Evolutionary conservation across 92 coral and sea anemone genomes (phyloP).

Genomic region (Epizoanthus fatuus): DNA sequence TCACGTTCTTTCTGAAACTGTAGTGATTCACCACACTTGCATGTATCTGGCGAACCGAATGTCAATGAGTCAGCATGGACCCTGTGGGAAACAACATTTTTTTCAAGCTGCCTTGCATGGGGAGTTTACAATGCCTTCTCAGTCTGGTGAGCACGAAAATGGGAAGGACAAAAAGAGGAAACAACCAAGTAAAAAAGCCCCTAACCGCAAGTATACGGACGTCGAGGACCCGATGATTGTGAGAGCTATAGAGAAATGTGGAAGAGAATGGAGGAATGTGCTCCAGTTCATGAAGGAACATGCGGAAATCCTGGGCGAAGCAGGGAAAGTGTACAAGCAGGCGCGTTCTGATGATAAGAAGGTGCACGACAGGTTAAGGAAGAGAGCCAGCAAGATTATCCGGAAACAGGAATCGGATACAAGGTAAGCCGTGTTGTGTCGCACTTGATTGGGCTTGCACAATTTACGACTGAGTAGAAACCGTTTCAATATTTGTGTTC

Average conservation of each 20-base stretch:
- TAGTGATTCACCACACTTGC: no score
- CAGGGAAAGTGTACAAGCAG: conserved; percentile 17
- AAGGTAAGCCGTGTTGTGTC: neutral
- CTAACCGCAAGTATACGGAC: neutral
- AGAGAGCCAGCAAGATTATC: conserved; percentile 11
- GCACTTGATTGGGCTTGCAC: neutral
- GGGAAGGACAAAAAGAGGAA: conserved; percentile 8
- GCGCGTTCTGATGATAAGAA: conserved; percentile 1
- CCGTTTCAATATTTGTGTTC: neutral
- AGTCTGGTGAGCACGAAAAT: neutral
- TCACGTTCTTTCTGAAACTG: no score
- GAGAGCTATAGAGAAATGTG: conserved; percentile 15
- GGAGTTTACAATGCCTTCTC: neutral
- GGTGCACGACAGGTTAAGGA: conserved; percentile 22
- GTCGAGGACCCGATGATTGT: conserved; percentile 18
- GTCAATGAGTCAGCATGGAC: neutral
- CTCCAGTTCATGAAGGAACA: conserved; percentile 39
- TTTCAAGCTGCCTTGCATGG: conserved; percentile 11
- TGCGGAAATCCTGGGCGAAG: conserved; percentile 20
- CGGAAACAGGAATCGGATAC: neutral
- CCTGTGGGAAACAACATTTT: conserved; percentile 2
- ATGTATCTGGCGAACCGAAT: neutral
- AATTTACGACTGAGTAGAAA: neutral
- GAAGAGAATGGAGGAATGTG: conserved; percentile 42
- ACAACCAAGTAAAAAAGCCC: neutral